Evolutionary conservation across 1,140 invertebrate species (phyloP).

Genomic region (Lasioglossum albipes): DNA sequence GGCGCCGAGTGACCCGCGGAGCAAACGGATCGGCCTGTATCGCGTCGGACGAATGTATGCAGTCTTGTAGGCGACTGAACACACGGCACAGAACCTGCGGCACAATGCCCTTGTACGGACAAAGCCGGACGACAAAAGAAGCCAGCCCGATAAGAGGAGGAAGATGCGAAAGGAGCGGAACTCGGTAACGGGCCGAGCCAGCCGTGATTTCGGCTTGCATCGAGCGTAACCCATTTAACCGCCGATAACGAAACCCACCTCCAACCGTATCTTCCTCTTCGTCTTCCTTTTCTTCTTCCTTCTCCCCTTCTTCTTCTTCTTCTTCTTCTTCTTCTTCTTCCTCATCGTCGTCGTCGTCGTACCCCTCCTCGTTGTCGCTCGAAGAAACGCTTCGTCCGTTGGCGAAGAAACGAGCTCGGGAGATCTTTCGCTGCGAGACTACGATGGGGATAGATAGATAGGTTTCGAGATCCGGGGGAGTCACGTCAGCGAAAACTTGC

Average conservation of each 20-base stretch:
- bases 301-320: not conserved
- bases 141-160: slow-evolving; percentile 60
- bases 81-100: slow-evolving; percentile 10
- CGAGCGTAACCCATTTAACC: slow-evolving; percentile 67
- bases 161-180: slow-evolving; percentile 43
- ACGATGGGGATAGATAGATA: slow-evolving; percentile 14
- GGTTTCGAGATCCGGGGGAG: slow-evolving; percentile 5
- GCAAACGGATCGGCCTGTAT: slow-evolving; percentile 48
- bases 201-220: slow-evolving; percentile 45
- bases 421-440: not conserved
- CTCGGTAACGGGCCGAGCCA: slow-evolving; percentile 36
- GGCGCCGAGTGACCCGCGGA: slow-evolving; percentile 4
- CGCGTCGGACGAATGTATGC: not conserved
- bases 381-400: not conserved
- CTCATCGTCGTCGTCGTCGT: not conserved
- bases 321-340: not conserved
- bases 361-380: not conserved
- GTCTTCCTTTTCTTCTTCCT: not conserved
- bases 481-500: slow-evolving; percentile 29
- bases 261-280: not conserved
- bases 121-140: slow-evolving; percentile 59
- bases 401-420: slow-evolving; percentile 13
- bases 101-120: slow-evolving; percentile 52
- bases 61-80: slow-evolving; percentile 8
- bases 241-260: slow-evolving; percentile 65